Percentiles rank a stretch among this genome's conserved stretches.
phyloP scores from a whole-genome alignment of 2,888 invertebrate genomes.

The Drosophila melanosoma region DNA sequence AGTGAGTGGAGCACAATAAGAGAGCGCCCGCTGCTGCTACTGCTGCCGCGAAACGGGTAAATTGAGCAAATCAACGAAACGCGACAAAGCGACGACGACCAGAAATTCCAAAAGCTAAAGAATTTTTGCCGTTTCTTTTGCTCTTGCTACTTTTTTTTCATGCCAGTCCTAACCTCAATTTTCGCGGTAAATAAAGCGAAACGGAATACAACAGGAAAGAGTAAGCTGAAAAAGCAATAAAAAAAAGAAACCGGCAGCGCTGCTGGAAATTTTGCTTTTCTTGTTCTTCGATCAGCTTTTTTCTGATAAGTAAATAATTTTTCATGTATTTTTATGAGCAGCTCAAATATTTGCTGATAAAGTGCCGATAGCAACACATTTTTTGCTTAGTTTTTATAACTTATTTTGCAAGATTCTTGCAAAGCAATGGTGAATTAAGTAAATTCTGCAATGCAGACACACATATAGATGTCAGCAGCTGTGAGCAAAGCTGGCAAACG shows the following conservation, averaged over 20 bases:
- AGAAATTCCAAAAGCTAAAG: constrained; percentile 55
- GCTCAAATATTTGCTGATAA: constrained; percentile 60
- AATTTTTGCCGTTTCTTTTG: constrained; percentile 62
- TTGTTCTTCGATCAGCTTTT: constrained; percentile 21
- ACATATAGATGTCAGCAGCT: constrained; percentile 26
- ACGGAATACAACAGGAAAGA: constrained; percentile 44
- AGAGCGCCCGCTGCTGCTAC: constrained; percentile 17
- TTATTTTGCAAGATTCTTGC: constrained; percentile 3
- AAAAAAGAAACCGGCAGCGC: constrained; percentile 44
- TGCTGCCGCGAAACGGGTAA: constrained; percentile 57
- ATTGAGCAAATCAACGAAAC: constrained; percentile 49
- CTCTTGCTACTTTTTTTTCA: constrained; percentile 13
- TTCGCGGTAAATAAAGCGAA: constrained; percentile 65
- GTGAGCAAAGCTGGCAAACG: constrained; percentile 11
- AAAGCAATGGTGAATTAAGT: constrained; percentile 25
- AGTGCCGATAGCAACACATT: constrained; percentile 47
- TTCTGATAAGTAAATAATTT: constrained; percentile 45
- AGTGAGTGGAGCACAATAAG: constrained; percentile 2
- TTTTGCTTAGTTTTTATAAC: constrained; percentile 10
- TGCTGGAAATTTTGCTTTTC: constrained; percentile 39
- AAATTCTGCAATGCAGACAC: constrained; percentile 19
- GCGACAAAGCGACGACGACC: constrained; percentile 34
- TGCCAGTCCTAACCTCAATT: constrained; percentile 68
- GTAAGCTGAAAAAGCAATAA: constrained; percentile 23
- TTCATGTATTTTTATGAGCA: constrained; percentile 41